Evolutionary conservation across 1,140 invertebrate genomes (phyloP), one percentile per base, ranked within the genome.

Genomic region (Cecropterus lyciades): DNA sequence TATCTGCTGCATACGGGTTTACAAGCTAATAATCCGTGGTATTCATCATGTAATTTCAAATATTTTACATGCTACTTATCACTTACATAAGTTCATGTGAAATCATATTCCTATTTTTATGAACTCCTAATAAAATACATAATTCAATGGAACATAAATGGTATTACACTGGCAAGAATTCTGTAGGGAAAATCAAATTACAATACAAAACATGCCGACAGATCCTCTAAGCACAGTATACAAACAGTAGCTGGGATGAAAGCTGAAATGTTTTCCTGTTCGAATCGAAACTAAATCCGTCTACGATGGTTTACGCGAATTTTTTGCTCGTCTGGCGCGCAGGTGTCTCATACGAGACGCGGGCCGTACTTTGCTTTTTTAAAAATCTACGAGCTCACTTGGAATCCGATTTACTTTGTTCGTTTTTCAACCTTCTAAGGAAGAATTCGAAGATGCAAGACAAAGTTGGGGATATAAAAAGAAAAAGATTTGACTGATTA

Each of bases 251-350:
- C 10, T 17, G 48, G 37, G 37, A 51, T 51, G 45, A 62, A 62
- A 62, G 59, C 27, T 55, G 10, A 17, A 56, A 63, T 33, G 48
- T 51, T 63, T 63, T 52, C 59, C 59, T 62, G 59, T 62, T 62
- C 59, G 14, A 62, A 62, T 62, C 59, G 59, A 62, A 62, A 62
- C 46, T 62, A 62, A 62, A 62, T 51, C 59, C 59, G 59, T 60
- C 46, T 49, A 62, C 46, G 11, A 62, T 42, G 59, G 43, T 62
- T 42, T 51, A 51, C 30, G 59, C 17, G 46, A 49, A 62, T 62
- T 46, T 62, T 62, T 62, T 62, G 43, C 59, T 51, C 59, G 59
- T 62, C 59, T 62, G 59, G 33, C 48, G 59, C 59, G 59, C 59
- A 62, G 59, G 59, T 62, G 59, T 62, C 30, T 62, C 46, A 27